These are phyloP conservation scores for Drosophila dunni DNA, from an alignment of 1,140 invertebrate species.

Conservation along the genomic window DNA sequence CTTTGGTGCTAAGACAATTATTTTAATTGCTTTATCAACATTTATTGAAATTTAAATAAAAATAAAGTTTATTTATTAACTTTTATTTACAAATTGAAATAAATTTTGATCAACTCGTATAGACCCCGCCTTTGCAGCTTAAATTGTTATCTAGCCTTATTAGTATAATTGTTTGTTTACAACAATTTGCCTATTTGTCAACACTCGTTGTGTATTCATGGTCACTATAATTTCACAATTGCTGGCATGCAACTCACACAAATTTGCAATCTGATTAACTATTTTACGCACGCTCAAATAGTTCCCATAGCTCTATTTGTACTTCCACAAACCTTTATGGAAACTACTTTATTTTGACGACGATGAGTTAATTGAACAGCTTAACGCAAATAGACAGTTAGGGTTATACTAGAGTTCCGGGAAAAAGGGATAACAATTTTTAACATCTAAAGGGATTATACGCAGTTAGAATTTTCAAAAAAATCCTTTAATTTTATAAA, in stretches of 20 bases:
- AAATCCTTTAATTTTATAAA: no score
- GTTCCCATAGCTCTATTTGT: neutral
- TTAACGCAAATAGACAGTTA: neutral
- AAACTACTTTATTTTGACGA: neutral
- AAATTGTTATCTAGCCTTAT: neutral
- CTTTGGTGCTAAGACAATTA: no score
- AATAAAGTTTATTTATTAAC: no score
- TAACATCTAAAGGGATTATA: no score
- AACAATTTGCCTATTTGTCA: neutral
- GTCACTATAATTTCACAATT: slow-evolving; percentile 17
- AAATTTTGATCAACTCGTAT: no score
- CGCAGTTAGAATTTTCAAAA: no score
- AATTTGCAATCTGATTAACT: slow-evolving; percentile 17
- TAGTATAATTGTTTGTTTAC: neutral
- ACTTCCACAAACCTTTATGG: slow-evolving; percentile 5
- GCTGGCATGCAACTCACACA: neutral
- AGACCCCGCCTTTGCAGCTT: no score
- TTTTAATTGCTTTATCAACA: no score
- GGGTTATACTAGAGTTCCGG: no score
- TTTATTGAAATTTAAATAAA: no score
- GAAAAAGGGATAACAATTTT: no score
- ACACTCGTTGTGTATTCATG: neutral
- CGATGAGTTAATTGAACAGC: neutral
- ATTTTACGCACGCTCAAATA: slow-evolving; percentile 5
- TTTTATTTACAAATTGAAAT: no score